Base-by-base conservation (phyloP, 2,797 vertebrate genomes). In the Pipistrellus nathusii region DNA sequence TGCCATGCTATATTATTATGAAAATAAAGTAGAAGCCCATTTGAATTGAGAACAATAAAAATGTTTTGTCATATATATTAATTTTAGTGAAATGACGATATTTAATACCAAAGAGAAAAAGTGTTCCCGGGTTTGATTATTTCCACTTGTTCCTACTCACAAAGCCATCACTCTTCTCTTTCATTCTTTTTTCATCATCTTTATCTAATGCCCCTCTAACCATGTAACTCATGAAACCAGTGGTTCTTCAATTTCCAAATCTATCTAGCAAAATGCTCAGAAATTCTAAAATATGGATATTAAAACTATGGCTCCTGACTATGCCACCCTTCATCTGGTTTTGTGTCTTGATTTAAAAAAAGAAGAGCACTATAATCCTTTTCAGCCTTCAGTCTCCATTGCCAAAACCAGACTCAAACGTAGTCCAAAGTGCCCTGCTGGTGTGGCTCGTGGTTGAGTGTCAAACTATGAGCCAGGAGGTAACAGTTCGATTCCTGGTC, bases 261-360 rank as follows among this genome's bases (percentile, higher is more conserved):
- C 30, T 88, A 88, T 69, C 17, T 9, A 83, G 41, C 46, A 84
- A 85, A 91, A 2, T 18, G 27, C n/a, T 82, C 73, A 82, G 71
- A 94, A 88, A 82, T 87, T 77, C 44, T 17, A 81, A 95, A 91
- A 66, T 84, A 25, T 41, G 21, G 8, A 27, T 69, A 85, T 80
- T 85, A 94, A 92, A 88, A 81, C 59, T 88, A 62, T 17, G 8
- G 46, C 25, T 78, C 9, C 92, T 82, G 6, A 80, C 64, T 53
- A 57, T 59, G 20, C 8, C 32, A 72, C 55, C 4, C 32, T 88
- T 92, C n/a, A 91, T n/a, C 27, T 88, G 32, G 12, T 77, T 72
- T 27, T 68, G 20, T 30, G 23, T 51, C 72, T 80, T 75, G 55
- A 78, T 57, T 93, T 38, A 94, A 92, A 78, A 80, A 95, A 89